Percentiles rank a stretch among this genome's conserved stretches.
phyloP scores from a whole-genome alignment of 1,140 invertebrate genomes.

The Drosophila nigrodunni region DNA sequence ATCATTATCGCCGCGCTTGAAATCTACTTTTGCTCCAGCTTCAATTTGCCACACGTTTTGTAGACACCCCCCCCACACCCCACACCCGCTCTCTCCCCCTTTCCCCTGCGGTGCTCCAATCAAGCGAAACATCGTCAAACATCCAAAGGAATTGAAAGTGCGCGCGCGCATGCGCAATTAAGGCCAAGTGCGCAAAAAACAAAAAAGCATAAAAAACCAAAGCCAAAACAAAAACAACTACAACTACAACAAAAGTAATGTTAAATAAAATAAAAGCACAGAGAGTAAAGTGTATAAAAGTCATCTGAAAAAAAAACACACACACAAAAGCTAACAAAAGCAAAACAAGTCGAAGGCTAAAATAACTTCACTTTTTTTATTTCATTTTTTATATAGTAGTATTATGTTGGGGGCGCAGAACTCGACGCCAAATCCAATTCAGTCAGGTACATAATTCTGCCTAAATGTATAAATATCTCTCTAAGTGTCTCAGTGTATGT shows the following conservation, averaged over 20 bases:
- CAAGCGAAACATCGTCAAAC: conserved; percentile 30
- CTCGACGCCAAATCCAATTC: conserved; percentile 23
- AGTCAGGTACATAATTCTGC: conserved; percentile 15
- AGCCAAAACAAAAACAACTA: not conserved
- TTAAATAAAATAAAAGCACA: conserved; percentile 34
- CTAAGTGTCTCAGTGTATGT: conserved; percentile 5
- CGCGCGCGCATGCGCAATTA: conserved; percentile 73
- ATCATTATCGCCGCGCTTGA: conserved; percentile 65
- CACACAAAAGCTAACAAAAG: conserved; percentile 29
- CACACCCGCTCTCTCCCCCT: not conserved
- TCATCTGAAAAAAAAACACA: conserved; percentile 15
- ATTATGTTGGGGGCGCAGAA: conserved; percentile 32
- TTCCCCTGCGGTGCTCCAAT: not conserved
- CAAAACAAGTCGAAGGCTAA: conserved; percentile 44
- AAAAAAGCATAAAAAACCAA: conserved; percentile 11
- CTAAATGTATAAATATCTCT: not conserved
- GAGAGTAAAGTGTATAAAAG: conserved; percentile 38
- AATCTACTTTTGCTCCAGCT: conserved; percentile 52
- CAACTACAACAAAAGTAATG: conserved; percentile 29
- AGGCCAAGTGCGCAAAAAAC: conserved; percentile 73
- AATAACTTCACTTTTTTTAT: conserved; percentile 66
- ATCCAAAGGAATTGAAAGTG: conserved; percentile 76
- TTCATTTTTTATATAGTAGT: too few relatives aligned
- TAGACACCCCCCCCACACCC: not conserved
- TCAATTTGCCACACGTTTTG: conserved; percentile 63